Evolutionary conservation across 2,797 vertebrate genomes (phyloP).

Genomic region (Lagorchestes hirsutus): DNA sequence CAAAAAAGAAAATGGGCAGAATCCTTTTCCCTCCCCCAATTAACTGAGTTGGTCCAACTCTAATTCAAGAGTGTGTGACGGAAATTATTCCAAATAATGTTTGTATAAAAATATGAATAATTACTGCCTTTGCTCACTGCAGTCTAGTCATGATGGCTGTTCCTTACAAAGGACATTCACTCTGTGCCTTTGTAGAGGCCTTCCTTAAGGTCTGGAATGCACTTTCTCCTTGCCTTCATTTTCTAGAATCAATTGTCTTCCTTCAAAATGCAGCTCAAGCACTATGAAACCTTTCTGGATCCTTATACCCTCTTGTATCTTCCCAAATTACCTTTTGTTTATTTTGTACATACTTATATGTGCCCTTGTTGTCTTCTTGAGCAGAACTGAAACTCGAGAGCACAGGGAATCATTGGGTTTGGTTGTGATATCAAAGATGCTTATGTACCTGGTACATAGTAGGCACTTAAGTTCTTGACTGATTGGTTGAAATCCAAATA

Average conservation of each 20-base stretch:
- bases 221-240: neutral
- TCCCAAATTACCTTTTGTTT: neutral
- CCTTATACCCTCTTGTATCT: neutral
- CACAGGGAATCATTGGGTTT: neutral
- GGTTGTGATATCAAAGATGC: neutral
- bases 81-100: neutral
- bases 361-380: neutral
- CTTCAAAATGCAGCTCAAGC: neutral
- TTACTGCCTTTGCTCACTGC: neutral
- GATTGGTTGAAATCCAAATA: neutral
- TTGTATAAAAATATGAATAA: neutral
- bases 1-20: neutral
- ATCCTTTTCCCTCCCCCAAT: neutral
- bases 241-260: neutral
- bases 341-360: neutral
- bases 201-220: neutral
- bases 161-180: neutral
- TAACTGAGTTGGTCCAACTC: neutral
- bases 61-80: neutral
- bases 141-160: neutral
- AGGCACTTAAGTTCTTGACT: neutral
- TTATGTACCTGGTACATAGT: neutral
- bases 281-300: neutral
- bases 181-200: neutral
- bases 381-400: constrained; percentile 25